phyloP scores from a whole-genome alignment of 2,113 vertebrate species.

The Shinisaurus crocodilurus region DNA sequence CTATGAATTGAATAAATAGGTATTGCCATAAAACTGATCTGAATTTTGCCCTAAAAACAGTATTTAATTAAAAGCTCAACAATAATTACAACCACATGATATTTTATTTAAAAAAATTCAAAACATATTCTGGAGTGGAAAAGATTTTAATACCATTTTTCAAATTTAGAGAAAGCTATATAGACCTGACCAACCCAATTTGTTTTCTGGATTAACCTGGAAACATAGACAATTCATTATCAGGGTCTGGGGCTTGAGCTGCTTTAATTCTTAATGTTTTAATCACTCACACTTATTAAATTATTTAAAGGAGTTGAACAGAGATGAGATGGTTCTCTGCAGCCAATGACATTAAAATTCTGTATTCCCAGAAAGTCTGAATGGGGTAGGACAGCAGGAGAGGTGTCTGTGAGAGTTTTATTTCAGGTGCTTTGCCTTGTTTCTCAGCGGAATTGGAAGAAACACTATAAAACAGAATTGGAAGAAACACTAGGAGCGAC shows the following conservation, averaged over 20 bases:
- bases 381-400: conserved; percentile 16
- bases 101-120: background rate
- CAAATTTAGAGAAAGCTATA: conserved; percentile 9
- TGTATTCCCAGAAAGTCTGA: conserved; percentile 2
- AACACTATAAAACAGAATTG: no score
- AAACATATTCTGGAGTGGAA: background rate
- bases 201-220: conserved; percentile 52
- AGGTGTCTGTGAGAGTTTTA: conserved; percentile 37
- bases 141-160: background rate
- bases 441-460: conserved; percentile 36
- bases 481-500: background rate
- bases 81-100: background rate
- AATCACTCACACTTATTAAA: conserved; percentile 79
- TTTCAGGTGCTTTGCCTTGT: conserved; percentile 19
- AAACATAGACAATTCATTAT: conserved; percentile 66
- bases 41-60: background rate
- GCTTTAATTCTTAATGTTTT: conserved; percentile 82
- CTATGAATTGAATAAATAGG: background rate
- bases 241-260: conserved; percentile 55
- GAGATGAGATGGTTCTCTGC: conserved; percentile 67
- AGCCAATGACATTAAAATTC: conserved; percentile 47
- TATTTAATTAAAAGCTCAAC: background rate
- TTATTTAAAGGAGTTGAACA: conserved; percentile 75
- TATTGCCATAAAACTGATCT: no score
- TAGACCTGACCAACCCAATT: background rate